phyloP scores from a whole-genome alignment of 64 coral and sea anemone genomes.

The Dendronephthya gigantea region DNA sequence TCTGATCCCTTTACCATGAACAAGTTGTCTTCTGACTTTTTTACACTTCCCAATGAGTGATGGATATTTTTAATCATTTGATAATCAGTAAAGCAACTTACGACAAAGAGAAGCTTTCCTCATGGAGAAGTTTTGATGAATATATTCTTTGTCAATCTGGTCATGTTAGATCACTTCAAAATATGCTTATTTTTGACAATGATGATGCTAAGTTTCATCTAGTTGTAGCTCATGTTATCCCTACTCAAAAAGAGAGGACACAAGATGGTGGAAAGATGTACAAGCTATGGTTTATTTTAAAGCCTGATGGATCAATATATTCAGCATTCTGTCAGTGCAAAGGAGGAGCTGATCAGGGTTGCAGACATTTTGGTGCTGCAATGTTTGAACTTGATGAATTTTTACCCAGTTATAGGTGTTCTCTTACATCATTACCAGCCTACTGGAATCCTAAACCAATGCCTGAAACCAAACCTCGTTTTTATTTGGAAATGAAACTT shows the following conservation, averaged over 20 bases:
- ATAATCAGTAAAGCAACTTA: constrained; percentile 54
- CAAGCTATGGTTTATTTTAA: background rate
- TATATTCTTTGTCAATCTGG: too few species aligned
- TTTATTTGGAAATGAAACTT: too few species aligned
- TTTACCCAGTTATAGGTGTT: background rate
- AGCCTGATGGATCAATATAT: background rate
- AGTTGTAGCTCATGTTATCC: background rate
- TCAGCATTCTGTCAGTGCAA: background rate
- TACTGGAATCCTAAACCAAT: background rate
- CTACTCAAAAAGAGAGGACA: background rate
- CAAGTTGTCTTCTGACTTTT: constrained; percentile 50
- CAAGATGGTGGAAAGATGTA: background rate
- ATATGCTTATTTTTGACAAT: background rate
- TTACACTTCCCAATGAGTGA: constrained; percentile 41
- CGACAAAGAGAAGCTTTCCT: too few species aligned
- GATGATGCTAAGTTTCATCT: constrained; percentile 43
- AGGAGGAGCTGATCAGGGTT: background rate
- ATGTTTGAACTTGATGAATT: background rate
- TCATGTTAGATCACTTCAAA: too few species aligned
- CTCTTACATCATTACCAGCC: background rate
- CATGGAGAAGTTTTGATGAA: too few species aligned
- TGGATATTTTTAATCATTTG: constrained; percentile 63
- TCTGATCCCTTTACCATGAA: constrained; percentile 47
- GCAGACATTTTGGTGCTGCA: background rate
- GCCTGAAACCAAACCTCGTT: too few species aligned